Evolutionary conservation across 2,888 invertebrate species (phyloP), one percentile per base, ranked within the genome.

Genomic region (Dorcus parallelipipedus): DNA sequence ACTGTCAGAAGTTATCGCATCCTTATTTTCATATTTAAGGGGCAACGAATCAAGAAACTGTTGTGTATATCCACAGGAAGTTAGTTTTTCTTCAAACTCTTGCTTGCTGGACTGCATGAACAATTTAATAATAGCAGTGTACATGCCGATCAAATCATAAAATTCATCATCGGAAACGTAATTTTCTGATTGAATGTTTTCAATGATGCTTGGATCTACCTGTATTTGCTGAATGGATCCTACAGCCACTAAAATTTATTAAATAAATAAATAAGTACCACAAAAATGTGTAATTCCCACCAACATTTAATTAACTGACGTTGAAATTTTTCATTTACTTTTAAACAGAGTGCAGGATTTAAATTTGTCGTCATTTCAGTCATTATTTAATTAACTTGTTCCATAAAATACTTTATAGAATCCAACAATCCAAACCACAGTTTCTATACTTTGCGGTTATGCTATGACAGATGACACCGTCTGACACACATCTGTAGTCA

Each of bases 21-120:
- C 54, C 10, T 59, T 54, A 23, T 52, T 54, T n/a, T 61, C 50
- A 4, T 59, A 54, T 47, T 62, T 60, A 54, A 75, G 66, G 4
- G 74, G 73, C 49, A 74, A 64, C 14, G 66, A 67, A 48, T 70
- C 66, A 4, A 74, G 59, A 62, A 75, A 75, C n/a, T 65, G 64
- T 41, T 60, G 58, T n/a, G 68, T 62, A 61, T 73, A 75, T 9
- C 74, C 74, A 7, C 66, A 58, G 49, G 70, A 68, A 7, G 59
- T 9, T 50, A 76, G 56, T 45, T 60, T 68, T 38, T 62, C 62
- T 41, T 64, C 61, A 59, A 73, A 75, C 56, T 74, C 74, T 53
- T 69, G 56, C 17, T 56, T 60, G 17, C 43, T 54, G 26, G 43
- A 52, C n/a, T 52, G 45, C 50, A 60, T 23, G 23, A 57, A 60